Base-by-base conservation (phyloP, 2,797 vertebrate species). In the Pogonophryne albipinna region DNA sequence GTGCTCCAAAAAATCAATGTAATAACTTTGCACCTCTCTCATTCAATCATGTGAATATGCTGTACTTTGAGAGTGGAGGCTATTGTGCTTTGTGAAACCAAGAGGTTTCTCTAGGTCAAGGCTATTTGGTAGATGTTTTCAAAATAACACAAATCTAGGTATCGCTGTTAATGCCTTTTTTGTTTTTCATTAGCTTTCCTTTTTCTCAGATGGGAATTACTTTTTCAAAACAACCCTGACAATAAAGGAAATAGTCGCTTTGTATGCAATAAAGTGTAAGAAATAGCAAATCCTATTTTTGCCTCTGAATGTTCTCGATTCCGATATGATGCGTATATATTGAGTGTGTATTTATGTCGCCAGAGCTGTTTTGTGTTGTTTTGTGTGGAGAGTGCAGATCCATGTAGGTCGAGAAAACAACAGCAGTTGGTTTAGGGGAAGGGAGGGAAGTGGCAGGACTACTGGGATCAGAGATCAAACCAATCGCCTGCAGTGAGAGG, bases 391-490 rank as follows among this genome's bases (percentile, higher is more conserved):
- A 75, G 67, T 84, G 80, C 75, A 83, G 76, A 82, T 80, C 75
- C 20, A 11, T 78, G 74, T 85, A 79, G 86, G 85, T 80, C 75
- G 67, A 78, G 71, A 85, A 89, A 88, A 90, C 82, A 88, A 81
- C 68, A 81, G 76, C 52, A 42, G 74, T 85, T 57, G 61, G 84
- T 86, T 90, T 52, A 47, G 56, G 71, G 61, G 66, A 69, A 73
- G 62, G 60, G 52, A 80, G 79, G 76, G 60, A 88, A 85, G 87
- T 82, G 85, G 82, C 71, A 82, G 84, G 87, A 77, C 86, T 82
- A 76, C 68, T 76, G 85, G 89, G 89, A 87, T 90, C 85, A 90
- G 84, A 90, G 86, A 89, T 92, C 88, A 91, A 92, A 90, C 86
- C 88, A 88, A 83, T 89, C 63, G 74, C 90, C 89, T 69, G 83